A percentile compares a stretch with the other conserved stretches of the same genome.
Evolutionary conservation across 2,113 vertebrate genomes (phyloP).

Genomic region (Macrotis lagotis): DNA sequence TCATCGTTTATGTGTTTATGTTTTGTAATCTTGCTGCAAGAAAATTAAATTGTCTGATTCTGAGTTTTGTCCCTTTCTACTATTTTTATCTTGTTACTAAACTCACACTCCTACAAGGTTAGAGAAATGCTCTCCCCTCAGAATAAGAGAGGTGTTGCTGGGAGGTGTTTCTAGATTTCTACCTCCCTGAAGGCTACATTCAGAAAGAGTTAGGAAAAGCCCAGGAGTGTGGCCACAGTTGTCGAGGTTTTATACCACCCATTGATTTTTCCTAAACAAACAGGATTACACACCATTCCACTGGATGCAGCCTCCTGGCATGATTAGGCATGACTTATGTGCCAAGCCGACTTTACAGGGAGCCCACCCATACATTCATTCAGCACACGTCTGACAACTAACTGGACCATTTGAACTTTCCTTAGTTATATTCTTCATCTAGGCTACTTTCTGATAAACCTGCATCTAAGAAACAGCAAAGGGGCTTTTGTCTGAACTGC

Average conservation of each 20-base stretch:
- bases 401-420: not conserved
- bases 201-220: not conserved
- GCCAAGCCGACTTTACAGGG: not conserved
- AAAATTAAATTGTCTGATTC: not conserved
- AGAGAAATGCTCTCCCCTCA: not conserved
- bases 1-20: not conserved
- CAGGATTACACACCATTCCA: not conserved
- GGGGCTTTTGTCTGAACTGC: not conserved
- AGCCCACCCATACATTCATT: rapidly evolving
- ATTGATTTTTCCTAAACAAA: constrained; percentile 31
- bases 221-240: not conserved
- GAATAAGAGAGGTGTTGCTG: not conserved
- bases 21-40: not conserved
- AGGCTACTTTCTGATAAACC: not conserved
- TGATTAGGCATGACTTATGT: rapidly evolving
- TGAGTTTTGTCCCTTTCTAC: not conserved
- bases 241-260: not conserved
- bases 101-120: not conserved
- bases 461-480: not conserved
- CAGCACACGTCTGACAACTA: not conserved
- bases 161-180: not conserved
- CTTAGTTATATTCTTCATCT: not conserved
- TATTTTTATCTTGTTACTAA: not conserved
- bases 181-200: not conserved
- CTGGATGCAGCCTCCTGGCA: not conserved